Conservation (phyloP, 2,888 invertebrate genomes). For the Gryllus longicercus region DNA sequence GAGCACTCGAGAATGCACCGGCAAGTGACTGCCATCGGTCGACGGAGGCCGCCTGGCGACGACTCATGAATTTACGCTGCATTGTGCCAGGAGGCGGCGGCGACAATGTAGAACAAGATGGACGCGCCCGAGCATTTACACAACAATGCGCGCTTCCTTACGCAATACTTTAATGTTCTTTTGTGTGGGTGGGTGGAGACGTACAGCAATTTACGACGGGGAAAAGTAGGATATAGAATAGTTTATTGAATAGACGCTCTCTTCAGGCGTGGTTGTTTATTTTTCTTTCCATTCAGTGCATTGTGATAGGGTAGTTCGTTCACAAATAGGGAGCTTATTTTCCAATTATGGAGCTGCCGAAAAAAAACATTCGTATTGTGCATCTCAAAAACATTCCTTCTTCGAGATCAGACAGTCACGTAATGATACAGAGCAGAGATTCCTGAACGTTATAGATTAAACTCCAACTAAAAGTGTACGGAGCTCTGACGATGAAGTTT, state of each 20-base stretch:
- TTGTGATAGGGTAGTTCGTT: neutral
- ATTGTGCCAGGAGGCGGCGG: neutral
- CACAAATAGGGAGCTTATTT: conserved; percentile 1
- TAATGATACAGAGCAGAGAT: too few relatives aligned
- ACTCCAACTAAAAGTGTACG: too few relatives aligned
- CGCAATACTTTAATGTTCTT: neutral
- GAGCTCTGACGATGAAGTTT: too few relatives aligned
- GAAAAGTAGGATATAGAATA: neutral
- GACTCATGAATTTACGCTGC: neutral
- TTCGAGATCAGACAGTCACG: too few relatives aligned
- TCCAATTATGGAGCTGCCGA: neutral
- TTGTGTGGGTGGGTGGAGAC: neutral
- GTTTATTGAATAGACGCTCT: neutral
- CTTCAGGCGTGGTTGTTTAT: neutral
- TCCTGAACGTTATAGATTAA: too few relatives aligned
- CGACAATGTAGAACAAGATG: conserved; percentile 17
- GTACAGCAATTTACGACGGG: neutral
- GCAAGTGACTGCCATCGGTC: neutral
- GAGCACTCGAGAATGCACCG: neutral
- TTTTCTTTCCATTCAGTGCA: neutral
- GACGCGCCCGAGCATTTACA: neutral
- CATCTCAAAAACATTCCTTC: neutral
- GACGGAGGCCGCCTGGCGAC: neutral
- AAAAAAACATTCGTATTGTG: neutral
- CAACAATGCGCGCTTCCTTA: neutral